phyloP scores from a whole-genome alignment of 2,113 vertebrate genomes.

The Cyanistes caeruleus region DNA sequence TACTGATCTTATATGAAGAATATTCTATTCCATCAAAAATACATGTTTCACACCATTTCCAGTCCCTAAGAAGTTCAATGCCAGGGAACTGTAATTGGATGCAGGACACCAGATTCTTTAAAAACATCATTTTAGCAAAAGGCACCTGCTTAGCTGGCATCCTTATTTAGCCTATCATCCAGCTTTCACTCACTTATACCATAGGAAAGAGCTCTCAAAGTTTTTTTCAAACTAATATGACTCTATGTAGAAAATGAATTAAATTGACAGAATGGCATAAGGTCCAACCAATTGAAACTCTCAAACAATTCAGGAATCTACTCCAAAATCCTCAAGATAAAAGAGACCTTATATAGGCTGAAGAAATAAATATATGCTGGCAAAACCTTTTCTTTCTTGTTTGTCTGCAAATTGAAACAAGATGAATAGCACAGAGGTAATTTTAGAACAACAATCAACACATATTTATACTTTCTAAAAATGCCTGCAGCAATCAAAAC shows the following conservation, averaged over 20 bases:
- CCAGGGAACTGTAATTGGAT: neutral
- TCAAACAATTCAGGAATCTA: neutral
- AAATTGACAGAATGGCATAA: neutral
- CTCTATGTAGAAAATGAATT: neutral
- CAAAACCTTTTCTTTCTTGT: neutral
- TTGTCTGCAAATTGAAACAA: neutral
- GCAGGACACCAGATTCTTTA: neutral
- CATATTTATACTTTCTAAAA: neutral
- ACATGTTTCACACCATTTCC: neutral
- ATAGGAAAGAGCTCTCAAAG: neutral
- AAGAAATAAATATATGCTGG: neutral
- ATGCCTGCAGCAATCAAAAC: neutral
- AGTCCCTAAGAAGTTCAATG: neutral
- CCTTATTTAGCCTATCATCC: neutral
- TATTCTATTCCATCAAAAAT: neutral
- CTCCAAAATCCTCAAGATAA: neutral
- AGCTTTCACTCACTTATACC: neutral
- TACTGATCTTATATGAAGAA: neutral
- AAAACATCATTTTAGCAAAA: neutral
- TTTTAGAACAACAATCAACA: neutral
- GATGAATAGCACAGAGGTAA: neutral
- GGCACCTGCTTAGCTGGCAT: neutral
- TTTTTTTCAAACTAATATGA: accelerated
- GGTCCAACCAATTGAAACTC: neutral
- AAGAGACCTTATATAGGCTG: neutral